phyloP scores from a whole-genome alignment of 2,888 invertebrate genomes.

The Parelbella ahira region DNA sequence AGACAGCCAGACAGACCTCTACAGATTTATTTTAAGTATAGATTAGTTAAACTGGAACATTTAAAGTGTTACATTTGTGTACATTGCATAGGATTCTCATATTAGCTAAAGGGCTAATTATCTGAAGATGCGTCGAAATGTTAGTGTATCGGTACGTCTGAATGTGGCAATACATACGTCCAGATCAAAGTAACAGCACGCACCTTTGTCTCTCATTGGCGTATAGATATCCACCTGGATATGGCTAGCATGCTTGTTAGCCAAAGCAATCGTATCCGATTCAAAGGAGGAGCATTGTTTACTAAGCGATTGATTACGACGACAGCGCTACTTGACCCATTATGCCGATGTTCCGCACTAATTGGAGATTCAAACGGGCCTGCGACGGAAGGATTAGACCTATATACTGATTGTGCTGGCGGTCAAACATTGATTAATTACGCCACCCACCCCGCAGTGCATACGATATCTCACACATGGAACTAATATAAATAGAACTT shows the following conservation, averaged over 20 bases:
- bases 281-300: slow-evolving; percentile 52
- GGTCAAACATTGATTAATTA: slow-evolving; percentile 25
- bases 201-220: not conserved
- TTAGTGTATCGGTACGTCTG: too few species aligned
- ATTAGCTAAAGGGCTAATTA: too few species aligned
- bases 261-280: slow-evolving; percentile 11
- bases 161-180: too few species aligned
- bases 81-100: too few species aligned
- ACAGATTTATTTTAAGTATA: too few species aligned
- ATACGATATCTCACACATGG: slow-evolving; percentile 6
- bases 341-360: slow-evolving; percentile 40
- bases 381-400: slow-evolving; percentile 22
- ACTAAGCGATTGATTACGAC: slow-evolving; percentile 48
- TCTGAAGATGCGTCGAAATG: too few species aligned
- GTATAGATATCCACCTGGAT: slow-evolving; percentile 3
- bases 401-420: slow-evolving; percentile 30
- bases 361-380: slow-evolving; percentile 44
- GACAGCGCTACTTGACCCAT: slow-evolving; percentile 42
- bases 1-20: too few species aligned
- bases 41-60: too few species aligned
- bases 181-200: not conserved
- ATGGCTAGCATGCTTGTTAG: slow-evolving; percentile 28
- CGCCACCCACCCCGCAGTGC: not conserved
- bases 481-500: too few species aligned
- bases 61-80: too few species aligned